These are phyloP conservation scores for Orussus abietinus DNA, from an alignment of 1,140 invertebrate species.

Conservation along the genomic window DNA sequence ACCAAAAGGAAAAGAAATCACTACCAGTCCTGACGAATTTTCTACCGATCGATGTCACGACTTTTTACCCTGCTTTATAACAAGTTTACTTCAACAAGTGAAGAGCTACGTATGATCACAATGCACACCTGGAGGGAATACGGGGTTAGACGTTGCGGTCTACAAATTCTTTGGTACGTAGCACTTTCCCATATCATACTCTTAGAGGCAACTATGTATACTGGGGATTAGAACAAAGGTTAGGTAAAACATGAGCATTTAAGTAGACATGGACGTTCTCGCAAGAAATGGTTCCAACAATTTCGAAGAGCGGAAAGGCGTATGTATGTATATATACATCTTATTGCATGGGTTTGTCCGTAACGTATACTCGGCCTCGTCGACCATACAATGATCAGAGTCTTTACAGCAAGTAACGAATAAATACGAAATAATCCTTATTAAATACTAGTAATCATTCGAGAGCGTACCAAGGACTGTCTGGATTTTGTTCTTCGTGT, in stretches of 20 bases:
- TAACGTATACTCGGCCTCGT: too few relatives aligned
- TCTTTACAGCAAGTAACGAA: too few relatives aligned
- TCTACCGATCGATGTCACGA: background rate
- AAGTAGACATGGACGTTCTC: constrained; percentile 15
- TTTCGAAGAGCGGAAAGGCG: constrained; percentile 10
- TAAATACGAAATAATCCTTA: too few relatives aligned
- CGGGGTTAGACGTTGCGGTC: constrained; percentile 11
- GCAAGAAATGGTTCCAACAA: constrained; percentile 12
- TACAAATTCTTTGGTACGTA: constrained; percentile 20
- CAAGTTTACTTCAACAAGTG: constrained; percentile 8
- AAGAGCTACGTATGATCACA: constrained; percentile 14
- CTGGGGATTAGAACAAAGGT: constrained; percentile 7
- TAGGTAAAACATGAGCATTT: constrained; percentile 5
- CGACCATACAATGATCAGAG: too few relatives aligned
- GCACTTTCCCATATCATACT: constrained; percentile 20
- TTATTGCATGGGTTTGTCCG: constrained; percentile 18
- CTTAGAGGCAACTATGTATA: constrained; percentile 17
- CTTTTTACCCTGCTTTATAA: constrained; percentile 2
- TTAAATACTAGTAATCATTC: too few relatives aligned
- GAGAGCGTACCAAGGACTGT: too few relatives aligned
- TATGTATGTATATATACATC: constrained; percentile 13
- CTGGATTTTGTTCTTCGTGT: too few relatives aligned
- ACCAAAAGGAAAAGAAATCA: constrained; percentile 3
- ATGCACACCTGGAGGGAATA: constrained; percentile 17
- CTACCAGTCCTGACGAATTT: background rate